Conservation (phyloP, 2,797 vertebrate species). For the Pangasius sanitwongsei region DNA sequence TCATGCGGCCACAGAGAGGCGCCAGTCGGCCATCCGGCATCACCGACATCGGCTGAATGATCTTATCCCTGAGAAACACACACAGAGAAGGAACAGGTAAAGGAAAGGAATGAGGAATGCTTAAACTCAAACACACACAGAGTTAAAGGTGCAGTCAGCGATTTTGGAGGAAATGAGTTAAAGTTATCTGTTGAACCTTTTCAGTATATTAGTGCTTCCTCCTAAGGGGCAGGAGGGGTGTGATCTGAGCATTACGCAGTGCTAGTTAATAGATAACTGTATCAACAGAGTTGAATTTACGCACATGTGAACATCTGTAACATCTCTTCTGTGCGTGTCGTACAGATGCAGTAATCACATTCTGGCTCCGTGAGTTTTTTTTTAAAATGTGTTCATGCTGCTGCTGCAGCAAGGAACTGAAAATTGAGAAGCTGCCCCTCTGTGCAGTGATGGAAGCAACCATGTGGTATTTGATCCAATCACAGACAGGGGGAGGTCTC, state of each 20-base stretch:
- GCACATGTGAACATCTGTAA: too few relatives aligned
- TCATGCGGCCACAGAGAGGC: constrained; percentile 66
- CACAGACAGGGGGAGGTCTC: not conserved
- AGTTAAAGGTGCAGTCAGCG: not conserved
- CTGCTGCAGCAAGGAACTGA: not conserved
- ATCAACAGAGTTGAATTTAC: not conserved
- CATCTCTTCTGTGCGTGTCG: too few relatives aligned
- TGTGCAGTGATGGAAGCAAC: not conserved
- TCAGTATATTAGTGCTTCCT: not conserved
- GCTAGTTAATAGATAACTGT: not conserved
- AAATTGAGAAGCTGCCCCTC: not conserved
- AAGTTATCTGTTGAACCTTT: not conserved
- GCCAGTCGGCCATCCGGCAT: constrained; percentile 67
- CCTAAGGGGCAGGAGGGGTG: not conserved
- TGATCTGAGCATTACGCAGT: not conserved
- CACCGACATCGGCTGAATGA: constrained; percentile 74
- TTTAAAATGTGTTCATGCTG: not conserved
- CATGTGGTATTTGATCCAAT: not conserved
- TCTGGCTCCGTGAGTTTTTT: too few relatives aligned
- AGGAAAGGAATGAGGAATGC: not conserved
- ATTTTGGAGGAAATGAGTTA: not conserved
- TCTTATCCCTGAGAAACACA: constrained; percentile 63
- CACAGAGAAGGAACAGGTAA: not conserved
- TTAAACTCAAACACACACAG: not conserved
- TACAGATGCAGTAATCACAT: too few relatives aligned